Evolutionary conservation across 2,797 vertebrate species (phyloP), one percentile per base, ranked within the genome.

Genomic region (Bradypodion ventrale): DNA sequence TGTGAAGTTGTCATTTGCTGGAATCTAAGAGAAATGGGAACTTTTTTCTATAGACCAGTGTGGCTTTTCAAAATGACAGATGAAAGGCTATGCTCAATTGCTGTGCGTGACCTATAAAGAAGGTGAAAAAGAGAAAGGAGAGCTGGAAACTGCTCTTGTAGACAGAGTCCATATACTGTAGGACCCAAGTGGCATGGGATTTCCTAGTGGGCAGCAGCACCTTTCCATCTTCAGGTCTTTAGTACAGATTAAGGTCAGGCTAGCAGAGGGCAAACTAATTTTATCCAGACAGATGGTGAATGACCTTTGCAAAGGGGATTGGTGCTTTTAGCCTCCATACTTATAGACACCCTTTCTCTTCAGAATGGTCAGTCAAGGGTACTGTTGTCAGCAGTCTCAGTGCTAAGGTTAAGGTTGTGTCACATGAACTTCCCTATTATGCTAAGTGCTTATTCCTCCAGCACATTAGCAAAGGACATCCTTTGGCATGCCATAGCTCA

Each of bases 321-420:
- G 69, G 56, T 72, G 59, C 49, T 82, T 75, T 84, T 63, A 79
- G 65, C 63, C 72, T 78, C 8, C 68, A 29, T 35, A 60, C 72
- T 81, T 81, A 75, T 8, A 44, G 32, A 75, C 87, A 87, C 12
- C 0, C 32, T n/a, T 87, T 88, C 70, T 40, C 81, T 91, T 84
- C 1, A 4, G 77, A 81, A 76, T 81, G 65, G 65, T 65, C 77
- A 82, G 66, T 60, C 87, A 21, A 35, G 78, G 59, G 6, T 7
- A 49, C 5, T 21, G 73, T 15, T 76, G 25, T 85, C 29, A 35
- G 35, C 27, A 7, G 7, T 85, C 56, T 83, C 40, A 79, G 32
- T n/a, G 62, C 6, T 74, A 70, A 84, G 77, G 35, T 12, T 79
- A 82, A 89, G 87, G 83, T 1, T n/a, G n/a, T 40, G 12, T 27